Conservation (phyloP, 1,140 invertebrate species). For the Drosophila tsacasi region DNA sequence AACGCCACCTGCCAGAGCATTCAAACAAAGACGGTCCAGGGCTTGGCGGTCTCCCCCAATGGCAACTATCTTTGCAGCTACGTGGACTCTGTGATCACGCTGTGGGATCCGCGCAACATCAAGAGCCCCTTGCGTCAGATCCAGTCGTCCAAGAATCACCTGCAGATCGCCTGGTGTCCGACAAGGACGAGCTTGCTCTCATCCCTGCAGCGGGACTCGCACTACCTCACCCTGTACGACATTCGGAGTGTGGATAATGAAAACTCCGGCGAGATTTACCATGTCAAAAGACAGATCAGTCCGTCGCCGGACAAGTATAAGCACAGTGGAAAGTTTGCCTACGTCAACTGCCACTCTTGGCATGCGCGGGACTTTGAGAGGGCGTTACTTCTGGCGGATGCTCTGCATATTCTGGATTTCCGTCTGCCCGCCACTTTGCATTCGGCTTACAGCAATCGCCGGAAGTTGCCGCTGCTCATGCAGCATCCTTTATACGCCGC, state of each 20-base stretch:
- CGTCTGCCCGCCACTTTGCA: constrained; percentile 68
- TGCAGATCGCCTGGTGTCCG: constrained; percentile 94
- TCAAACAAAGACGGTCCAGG: constrained; percentile 93
- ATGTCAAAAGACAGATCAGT: constrained; percentile 76
- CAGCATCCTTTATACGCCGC: constrained; percentile 57
- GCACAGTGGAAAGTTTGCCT: constrained; percentile 52
- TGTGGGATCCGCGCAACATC: constrained; percentile 96
- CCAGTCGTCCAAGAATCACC: constrained; percentile 89
- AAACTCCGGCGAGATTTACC: constrained; percentile 71
- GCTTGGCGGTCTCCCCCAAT: constrained; percentile 91
- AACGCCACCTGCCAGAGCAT: constrained; percentile 90
- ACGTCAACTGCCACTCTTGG: constrained; percentile 72
- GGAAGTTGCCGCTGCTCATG: constrained; percentile 73
- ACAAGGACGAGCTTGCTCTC: constrained; percentile 87
- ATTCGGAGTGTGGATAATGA: constrained; percentile 77
- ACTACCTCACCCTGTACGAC: constrained; percentile 79
- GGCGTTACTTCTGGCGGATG: constrained; percentile 72
- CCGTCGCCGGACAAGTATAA: constrained; percentile 80
- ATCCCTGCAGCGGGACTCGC: constrained; percentile 76
- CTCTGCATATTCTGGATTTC: constrained; percentile 73
- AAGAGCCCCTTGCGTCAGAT: constrained; percentile 93
- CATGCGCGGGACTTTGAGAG: constrained; percentile 78
- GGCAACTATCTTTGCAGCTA: constrained; percentile 93
- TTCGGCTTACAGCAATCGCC: constrained; percentile 76
- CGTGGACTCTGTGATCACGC: constrained; percentile 91